Conservation (phyloP, 2,113 vertebrate species). For the Ahaetulla prasina region DNA sequence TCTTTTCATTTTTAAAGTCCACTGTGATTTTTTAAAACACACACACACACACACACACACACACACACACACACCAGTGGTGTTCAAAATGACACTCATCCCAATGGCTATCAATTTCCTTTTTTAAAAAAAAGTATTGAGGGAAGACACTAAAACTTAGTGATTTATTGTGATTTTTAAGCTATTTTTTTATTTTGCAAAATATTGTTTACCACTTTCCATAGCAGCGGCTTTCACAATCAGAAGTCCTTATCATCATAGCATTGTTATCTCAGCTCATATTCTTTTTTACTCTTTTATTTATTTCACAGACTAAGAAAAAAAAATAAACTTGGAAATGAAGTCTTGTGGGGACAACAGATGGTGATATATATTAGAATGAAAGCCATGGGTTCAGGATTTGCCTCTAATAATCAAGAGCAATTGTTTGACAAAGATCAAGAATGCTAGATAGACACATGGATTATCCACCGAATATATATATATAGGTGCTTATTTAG, state of each 20-base stretch:
- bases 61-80: neutral
- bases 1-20: slow-evolving; percentile 29
- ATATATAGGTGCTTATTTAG: neutral
- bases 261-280: slow-evolving; percentile 17
- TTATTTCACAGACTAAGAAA: neutral
- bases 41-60: neutral
- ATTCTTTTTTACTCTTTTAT: neutral
- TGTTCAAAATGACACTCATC: neutral
- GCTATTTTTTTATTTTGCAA: slow-evolving; percentile 22
- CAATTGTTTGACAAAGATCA: neutral
- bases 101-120: slow-evolving; percentile 19
- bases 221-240: slow-evolving; percentile 38
- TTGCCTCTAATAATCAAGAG: neutral
- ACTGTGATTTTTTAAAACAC: slow-evolving; percentile 24
- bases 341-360: neutral
- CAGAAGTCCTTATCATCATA: slow-evolving; percentile 33
- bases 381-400: neutral
- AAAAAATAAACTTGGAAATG: neutral
- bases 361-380: neutral
- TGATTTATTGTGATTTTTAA: neutral
- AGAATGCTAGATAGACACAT: neutral
- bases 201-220: slow-evolving; percentile 38
- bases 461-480: neutral
- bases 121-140: slow-evolving; percentile 21
- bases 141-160: neutral